Evolutionary conservation across 2,888 invertebrate species (phyloP), one percentile per base, ranked within the genome.

Genomic region (Xanthia togata): DNA sequence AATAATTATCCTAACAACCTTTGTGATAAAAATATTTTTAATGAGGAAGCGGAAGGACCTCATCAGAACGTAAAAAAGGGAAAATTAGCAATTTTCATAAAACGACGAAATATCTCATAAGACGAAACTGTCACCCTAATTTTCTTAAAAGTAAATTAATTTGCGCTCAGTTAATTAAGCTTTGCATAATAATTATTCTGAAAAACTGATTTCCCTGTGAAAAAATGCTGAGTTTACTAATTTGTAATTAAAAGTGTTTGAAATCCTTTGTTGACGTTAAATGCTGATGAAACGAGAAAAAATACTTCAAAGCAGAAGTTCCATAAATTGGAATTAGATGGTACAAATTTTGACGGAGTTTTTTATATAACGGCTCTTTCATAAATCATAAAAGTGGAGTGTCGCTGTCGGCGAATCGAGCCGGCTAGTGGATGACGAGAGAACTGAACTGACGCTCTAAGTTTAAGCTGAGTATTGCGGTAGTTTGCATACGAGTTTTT

Each of bases 101-200:
- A n/a, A 87, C 83, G 85, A 86, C 81, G 41, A 86, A 88, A 87
- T 85, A 86, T 82, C 83, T 83, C 84, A 86, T 79, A 78, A 83
- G 77, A 86, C 84, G 64, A 86, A 90, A 89, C 87, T 90, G 92
- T 89, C 92, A 89, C 88, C 90, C 89, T 89, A 92, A 92, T 93
- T 92, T 91, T 88, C 90, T 89, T 86, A 86, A 90, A 89, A 89
- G 89, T 91, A 90, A 92, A 93, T 90, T 90, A 92, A 91, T 93
- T 92, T 91, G 88, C 91, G 89, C 90, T 88, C 92, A 92, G 92
- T 94, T 93, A 94, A 94, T 94, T 93, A 93, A 92, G 93, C 93
- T 95, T 96, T 95, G 93, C 95, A 95, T 95, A 95, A 92, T 94
- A 92, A 94, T 93, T 92, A 90, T 90, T 88, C 90, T 79, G 90